Base-by-base conservation (phyloP, 2,888 invertebrate genomes). In the Leptothorax acervorum region DNA sequence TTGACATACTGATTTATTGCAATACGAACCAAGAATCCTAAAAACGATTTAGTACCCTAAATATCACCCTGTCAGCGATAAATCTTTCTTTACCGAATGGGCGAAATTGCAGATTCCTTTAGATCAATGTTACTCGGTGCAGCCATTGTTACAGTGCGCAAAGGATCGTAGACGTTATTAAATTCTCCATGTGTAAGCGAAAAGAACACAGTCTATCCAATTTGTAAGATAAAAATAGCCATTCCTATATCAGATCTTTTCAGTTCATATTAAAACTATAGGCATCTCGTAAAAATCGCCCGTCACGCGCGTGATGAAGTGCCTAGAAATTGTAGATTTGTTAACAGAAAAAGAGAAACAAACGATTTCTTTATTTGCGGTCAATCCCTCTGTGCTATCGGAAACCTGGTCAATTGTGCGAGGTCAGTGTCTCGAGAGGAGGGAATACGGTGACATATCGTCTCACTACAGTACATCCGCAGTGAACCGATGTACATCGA, bases 371-470 rank as follows among this genome's bases (percentile, higher is more conserved):
- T 28, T 48, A 45, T 70, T 42, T 57, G 48, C 60, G 48, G 42
- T 60, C 70, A 70, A 60, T 79, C 60, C 18, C 18, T 39, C 31
- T 35, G 70, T 42, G 48, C 31, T 35, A 71, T 71, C 53, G 76
- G 70, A 82, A 85, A 82, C 71, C 76, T 51, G 84, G 85, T 89
- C 87, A 89, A 89, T 89, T 89, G 88, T 83, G 81, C 18, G 85
- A 83, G 66, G 74, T 85, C 89, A 83, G 81, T 85, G 87, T 87
- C 89, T 89, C 87, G 71, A 66, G 86, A 87, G 87, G 62, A 89
- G 84, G 81, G 85, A 86, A 89, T 84, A 83, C 84, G 68, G 85
- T 87, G 85, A 90, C 85, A 87, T 88, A 89, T 89, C 86, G 86
- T 82, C 60, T 76, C 81, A 86, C 89, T 86, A 87, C 89, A 89